Conservation (phyloP, 2,888 invertebrate species). For the Gymnocheta viridis region DNA sequence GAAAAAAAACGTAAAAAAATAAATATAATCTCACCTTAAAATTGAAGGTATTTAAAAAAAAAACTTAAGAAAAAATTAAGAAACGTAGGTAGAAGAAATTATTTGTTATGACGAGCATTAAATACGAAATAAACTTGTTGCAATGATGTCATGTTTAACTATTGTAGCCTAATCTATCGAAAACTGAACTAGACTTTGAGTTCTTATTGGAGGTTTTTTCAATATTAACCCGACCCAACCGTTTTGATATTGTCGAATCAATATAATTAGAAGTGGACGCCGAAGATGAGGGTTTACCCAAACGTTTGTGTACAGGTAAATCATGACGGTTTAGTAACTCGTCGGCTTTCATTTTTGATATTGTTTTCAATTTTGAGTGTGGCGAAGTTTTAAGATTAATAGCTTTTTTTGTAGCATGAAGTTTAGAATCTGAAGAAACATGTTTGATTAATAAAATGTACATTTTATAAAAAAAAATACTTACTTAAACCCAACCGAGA, state of each 20-base stretch:
- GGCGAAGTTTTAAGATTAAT: slow-evolving; percentile 77
- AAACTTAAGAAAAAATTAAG: slow-evolving; percentile 23
- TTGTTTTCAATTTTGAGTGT: slow-evolving; percentile 72
- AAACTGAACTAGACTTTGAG: slow-evolving; percentile 74
- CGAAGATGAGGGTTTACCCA: slow-evolving; percentile 71
- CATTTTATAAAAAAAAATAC: neutral
- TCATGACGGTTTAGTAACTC: slow-evolving; percentile 76
- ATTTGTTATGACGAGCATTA: neutral
- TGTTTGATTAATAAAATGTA: neutral
- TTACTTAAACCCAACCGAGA: slow-evolving; percentile 75
- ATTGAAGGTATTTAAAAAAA: slow-evolving; percentile 27
- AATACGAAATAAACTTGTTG: neutral
- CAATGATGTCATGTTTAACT: slow-evolving; percentile 68
- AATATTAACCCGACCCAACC: slow-evolving; percentile 74
- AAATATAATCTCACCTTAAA: slow-evolving; percentile 52
- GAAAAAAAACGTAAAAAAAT: neutral
- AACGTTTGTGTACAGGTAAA: slow-evolving; percentile 78
- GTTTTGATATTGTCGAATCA: slow-evolving; percentile 72
- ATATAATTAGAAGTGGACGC: slow-evolving; percentile 34
- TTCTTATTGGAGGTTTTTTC: slow-evolving; percentile 48
- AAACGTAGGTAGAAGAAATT: slow-evolving; percentile 17
- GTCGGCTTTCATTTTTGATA: slow-evolving; percentile 80
- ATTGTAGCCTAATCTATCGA: slow-evolving; percentile 79
- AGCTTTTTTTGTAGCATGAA: slow-evolving; percentile 78
- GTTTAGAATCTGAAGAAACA: slow-evolving; percentile 74